phyloP scores from a whole-genome alignment of 2,888 invertebrate species.

The Hirtodrosophila alboralis region DNA sequence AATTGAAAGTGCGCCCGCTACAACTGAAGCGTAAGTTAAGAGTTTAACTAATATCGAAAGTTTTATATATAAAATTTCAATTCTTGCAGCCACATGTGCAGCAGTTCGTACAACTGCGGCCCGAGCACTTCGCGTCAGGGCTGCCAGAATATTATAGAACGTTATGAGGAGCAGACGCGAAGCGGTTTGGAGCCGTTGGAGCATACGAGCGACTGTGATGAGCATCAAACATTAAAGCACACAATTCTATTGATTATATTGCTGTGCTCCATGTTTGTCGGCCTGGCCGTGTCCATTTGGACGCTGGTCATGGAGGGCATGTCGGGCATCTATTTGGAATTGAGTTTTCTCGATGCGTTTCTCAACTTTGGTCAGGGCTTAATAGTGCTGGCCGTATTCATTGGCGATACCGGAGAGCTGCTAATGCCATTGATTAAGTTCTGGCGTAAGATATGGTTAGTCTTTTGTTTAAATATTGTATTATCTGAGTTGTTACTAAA shows the following conservation, averaged over 20 bases:
- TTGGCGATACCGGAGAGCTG: conserved; percentile 91
- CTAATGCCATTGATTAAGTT: conserved; percentile 88
- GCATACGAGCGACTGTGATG: conserved; percentile 85
- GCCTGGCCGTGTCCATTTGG: conserved; percentile 92
- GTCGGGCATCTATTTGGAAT: conserved; percentile 95
- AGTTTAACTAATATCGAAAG: no score
- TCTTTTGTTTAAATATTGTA: not conserved
- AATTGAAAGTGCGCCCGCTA: conserved; percentile 54
- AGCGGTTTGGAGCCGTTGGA: conserved; percentile 85
- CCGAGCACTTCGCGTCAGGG: conserved; percentile 84
- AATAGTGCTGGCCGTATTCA: conserved; percentile 93
- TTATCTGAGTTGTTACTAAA: not conserved
- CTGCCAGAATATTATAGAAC: conserved; percentile 85
- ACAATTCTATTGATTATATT: conserved; percentile 92
- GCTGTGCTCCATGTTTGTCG: conserved; percentile 94
- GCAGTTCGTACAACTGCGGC: conserved; percentile 85
- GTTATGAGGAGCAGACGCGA: conserved; percentile 85
- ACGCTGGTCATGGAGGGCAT: conserved; percentile 92
- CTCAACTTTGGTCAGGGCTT: conserved; percentile 95
- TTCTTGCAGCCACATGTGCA: conserved; percentile 82
- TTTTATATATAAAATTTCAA: not conserved
- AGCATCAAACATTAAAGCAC: conserved; percentile 91
- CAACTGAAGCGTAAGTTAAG: conserved; percentile 44
- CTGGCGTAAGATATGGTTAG: conserved; percentile 87
- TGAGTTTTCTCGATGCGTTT: conserved; percentile 95